These are phyloP conservation scores for Acanthosepion lycidas DNA, from an alignment of 2,888 invertebrate genomes.

Conservation along the genomic window DNA sequence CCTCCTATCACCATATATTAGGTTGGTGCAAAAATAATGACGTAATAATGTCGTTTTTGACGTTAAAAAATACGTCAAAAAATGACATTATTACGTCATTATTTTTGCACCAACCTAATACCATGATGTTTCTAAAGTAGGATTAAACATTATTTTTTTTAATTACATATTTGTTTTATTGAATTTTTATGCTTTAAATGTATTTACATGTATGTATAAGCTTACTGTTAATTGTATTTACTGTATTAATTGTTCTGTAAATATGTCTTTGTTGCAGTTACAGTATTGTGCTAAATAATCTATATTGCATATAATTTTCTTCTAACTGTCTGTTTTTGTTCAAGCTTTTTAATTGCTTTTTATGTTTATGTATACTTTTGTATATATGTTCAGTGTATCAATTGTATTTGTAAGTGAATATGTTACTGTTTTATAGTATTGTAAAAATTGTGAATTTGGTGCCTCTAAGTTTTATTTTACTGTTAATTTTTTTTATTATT, in stretches of 20 bases:
- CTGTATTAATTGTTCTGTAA: conserved; percentile 24
- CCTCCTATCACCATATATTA: neutral
- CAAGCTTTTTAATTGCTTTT: conserved; percentile 20
- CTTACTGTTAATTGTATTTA: neutral
- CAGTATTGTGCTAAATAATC: neutral
- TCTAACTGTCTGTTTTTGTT: neutral
- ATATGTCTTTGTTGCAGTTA: conserved; percentile 24
- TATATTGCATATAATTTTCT: neutral
- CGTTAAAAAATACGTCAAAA: too few species aligned
- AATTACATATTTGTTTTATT: neutral
- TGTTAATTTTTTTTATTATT: neutral
- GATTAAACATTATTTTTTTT: neutral
- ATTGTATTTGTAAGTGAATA: neutral
- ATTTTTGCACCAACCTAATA: too few species aligned
- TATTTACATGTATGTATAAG: neutral
- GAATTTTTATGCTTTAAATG: neutral
- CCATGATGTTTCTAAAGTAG: neutral
- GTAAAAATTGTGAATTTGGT: conserved; percentile 4
- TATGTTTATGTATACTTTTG: neutral
- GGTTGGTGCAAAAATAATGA: too few species aligned
- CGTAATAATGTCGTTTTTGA: too few species aligned
- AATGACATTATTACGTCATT: too few species aligned
- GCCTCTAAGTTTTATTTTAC: neutral
- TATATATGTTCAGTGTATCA: neutral
- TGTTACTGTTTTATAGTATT: neutral